phyloP scores from a whole-genome alignment of 2,888 invertebrate species.

The Lapara coniferarum region DNA sequence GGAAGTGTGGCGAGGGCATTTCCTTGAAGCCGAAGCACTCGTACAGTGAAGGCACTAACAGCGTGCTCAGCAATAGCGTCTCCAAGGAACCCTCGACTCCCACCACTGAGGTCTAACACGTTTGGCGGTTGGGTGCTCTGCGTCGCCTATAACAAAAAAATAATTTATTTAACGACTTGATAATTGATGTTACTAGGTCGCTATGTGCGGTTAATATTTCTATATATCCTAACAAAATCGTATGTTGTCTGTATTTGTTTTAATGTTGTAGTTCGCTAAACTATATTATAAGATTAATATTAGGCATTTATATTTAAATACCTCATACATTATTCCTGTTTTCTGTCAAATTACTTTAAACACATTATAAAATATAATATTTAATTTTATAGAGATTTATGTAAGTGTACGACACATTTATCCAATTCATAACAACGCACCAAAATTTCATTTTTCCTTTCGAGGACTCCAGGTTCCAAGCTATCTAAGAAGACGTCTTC shows the following conservation, averaged over 20 bases:
- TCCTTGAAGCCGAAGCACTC: constrained; percentile 63
- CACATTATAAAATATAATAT: too few relatives aligned
- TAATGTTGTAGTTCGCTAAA: background rate
- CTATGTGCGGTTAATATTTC: too few relatives aligned
- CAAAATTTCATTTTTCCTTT: constrained; percentile 60
- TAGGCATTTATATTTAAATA: background rate
- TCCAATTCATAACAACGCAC: constrained; percentile 46
- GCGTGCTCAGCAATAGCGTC: constrained; percentile 67
- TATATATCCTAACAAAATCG: too few relatives aligned
- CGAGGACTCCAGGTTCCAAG: constrained; percentile 64
- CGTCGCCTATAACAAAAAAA: constrained; percentile 60
- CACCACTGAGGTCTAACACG: constrained; percentile 71
- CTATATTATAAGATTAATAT: background rate
- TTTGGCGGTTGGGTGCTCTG: constrained; percentile 77
- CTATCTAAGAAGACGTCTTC: constrained; percentile 73
- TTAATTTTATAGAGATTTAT: too few relatives aligned
- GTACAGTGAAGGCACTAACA: constrained; percentile 64
- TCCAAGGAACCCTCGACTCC: constrained; percentile 63
- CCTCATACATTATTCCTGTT: too few relatives aligned
- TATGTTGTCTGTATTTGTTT: too few relatives aligned
- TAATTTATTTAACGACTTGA: background rate
- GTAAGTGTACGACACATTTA: too few relatives aligned
- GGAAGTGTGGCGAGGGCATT: constrained; percentile 86
- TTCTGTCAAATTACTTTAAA: too few relatives aligned
- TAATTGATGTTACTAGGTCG: too few relatives aligned